Conservation (phyloP, 1,140 invertebrate genomes). For the Neomicropteryx cornuta region DNA sequence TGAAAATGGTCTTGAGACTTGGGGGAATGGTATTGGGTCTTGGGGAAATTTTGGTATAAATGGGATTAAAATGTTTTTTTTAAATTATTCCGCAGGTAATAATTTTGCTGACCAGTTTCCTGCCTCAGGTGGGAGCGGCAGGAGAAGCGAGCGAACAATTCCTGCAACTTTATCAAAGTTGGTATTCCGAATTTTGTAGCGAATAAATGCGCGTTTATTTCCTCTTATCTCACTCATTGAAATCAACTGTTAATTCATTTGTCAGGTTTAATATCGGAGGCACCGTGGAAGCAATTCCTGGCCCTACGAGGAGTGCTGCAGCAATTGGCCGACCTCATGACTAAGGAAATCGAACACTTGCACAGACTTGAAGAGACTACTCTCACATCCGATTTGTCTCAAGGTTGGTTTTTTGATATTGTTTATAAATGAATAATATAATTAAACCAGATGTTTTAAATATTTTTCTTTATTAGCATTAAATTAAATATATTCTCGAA, state of each 20-base stretch:
- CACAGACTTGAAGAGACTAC: conserved; percentile 83
- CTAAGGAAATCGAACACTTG: conserved; percentile 75
- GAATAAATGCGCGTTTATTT: no score
- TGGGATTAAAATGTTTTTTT: no score
- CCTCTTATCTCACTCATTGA: not conserved
- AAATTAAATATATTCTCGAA: not conserved
- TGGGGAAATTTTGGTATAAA: no score
- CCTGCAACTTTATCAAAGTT: conserved; percentile 69
- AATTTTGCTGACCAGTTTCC: conserved; percentile 77
- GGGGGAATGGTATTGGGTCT: no score
- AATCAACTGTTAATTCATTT: conserved; percentile 1
- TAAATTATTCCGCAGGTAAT: conserved; percentile 56
- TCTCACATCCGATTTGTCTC: conserved; percentile 84
- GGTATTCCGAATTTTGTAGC: conserved; percentile 13
- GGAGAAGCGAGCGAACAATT: conserved; percentile 92
- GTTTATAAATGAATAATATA: conserved; percentile 5
- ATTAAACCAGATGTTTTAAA: not conserved
- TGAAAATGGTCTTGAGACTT: no score
- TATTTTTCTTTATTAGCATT: conserved; percentile 3
- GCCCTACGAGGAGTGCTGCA: conserved; percentile 77
- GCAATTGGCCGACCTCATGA: conserved; percentile 76
- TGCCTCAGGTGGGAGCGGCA: conserved; percentile 71
- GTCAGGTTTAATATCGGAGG: conserved; percentile 60
- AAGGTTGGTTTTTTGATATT: conserved; percentile 45
- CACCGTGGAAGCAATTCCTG: conserved; percentile 89